Conservation (phyloP, 2,888 invertebrate species). For the Mystacides longicornis region DNA sequence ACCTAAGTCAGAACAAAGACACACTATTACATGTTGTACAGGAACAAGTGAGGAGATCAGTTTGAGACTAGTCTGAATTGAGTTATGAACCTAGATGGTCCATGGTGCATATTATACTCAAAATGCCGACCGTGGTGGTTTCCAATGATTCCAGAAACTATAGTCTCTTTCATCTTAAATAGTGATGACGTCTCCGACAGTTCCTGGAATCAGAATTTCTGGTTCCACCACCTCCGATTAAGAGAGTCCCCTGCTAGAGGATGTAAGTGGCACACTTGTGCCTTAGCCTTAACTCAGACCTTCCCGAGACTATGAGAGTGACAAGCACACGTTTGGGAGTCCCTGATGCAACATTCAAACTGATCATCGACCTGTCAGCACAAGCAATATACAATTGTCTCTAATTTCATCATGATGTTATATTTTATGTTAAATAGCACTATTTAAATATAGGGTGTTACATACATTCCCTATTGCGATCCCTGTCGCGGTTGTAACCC, state of each 20-base stretch:
- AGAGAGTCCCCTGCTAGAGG: slow-evolving; percentile 60
- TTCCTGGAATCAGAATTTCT: slow-evolving; percentile 54
- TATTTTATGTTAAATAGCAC: no score
- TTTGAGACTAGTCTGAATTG: slow-evolving; percentile 82
- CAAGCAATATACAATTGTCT: neutral
- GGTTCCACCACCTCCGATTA: slow-evolving; percentile 63
- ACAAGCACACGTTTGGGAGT: slow-evolving; percentile 55
- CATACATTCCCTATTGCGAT: slow-evolving; percentile 25
- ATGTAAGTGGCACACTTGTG: slow-evolving; percentile 28
- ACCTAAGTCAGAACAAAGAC: slow-evolving; percentile 26
- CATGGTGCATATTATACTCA: slow-evolving; percentile 72
- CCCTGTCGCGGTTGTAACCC: slow-evolving; percentile 33
- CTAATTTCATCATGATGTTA: slow-evolving; percentile 4
- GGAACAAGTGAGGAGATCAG: slow-evolving; percentile 38
- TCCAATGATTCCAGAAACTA: slow-evolving; percentile 31
- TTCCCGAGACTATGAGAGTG: slow-evolving; percentile 64
- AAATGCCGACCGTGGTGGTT: slow-evolving; percentile 56
- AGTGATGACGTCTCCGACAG: slow-evolving; percentile 42
- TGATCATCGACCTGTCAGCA: slow-evolving; percentile 51
- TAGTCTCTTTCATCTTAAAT: slow-evolving; percentile 38
- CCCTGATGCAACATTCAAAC: slow-evolving; percentile 72
- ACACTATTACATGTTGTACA: neutral
- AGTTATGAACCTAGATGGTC: slow-evolving; percentile 51
- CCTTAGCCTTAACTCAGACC: slow-evolving; percentile 69
- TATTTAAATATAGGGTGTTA: no score